These are phyloP conservation scores for Scophthalmus maximus DNA, from an alignment of 2,113 vertebrate genomes.

Conservation along the genomic window DNA sequence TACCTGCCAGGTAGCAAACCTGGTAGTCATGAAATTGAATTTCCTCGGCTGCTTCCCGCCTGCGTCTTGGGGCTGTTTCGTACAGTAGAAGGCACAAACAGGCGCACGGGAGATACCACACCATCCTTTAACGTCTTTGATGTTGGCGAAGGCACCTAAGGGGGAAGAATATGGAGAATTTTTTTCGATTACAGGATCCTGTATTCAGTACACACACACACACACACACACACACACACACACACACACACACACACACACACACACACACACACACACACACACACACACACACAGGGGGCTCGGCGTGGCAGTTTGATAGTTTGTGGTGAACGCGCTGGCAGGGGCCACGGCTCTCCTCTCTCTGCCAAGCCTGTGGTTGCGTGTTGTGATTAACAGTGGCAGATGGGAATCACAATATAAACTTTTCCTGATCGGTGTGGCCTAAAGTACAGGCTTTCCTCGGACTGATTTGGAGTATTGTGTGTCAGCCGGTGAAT, in stretches of 20 bases:
- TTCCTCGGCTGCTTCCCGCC: slow-evolving; percentile 65
- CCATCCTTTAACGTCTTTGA: slow-evolving; percentile 75
- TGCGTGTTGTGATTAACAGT: slow-evolving; percentile 57
- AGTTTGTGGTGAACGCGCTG: slow-evolving; percentile 63
- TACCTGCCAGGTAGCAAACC: slow-evolving; percentile 61
- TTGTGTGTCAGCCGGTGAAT: slow-evolving; percentile 7
- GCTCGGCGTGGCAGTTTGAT: slow-evolving; percentile 57
- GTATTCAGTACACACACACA: slow-evolving; percentile 57
- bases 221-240: no score
- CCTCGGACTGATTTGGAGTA: slow-evolving; percentile 20
- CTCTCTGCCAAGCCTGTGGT: slow-evolving; percentile 63
- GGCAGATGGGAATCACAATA: slow-evolving; percentile 66
- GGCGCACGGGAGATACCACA: slow-evolving; percentile 73
- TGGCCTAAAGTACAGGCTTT: slow-evolving; percentile 36
- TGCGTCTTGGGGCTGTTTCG: slow-evolving; percentile 70
- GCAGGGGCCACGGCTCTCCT: slow-evolving; percentile 43
- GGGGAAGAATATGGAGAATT: slow-evolving; percentile 69
- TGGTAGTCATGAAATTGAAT: slow-evolving; percentile 67
- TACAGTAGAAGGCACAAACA: slow-evolving; percentile 62
- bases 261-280: no score
- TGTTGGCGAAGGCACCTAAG: slow-evolving; percentile 67
- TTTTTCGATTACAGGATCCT: slow-evolving; percentile 68
- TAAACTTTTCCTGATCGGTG: slow-evolving; percentile 44
- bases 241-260: no score
- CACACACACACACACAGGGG: slow-evolving; percentile 45